These are phyloP conservation scores for Clytia hemisphaerica DNA, from an alignment of 30 jellyfish, hydroid and myxozoan species.

Conservation along the genomic window DNA sequence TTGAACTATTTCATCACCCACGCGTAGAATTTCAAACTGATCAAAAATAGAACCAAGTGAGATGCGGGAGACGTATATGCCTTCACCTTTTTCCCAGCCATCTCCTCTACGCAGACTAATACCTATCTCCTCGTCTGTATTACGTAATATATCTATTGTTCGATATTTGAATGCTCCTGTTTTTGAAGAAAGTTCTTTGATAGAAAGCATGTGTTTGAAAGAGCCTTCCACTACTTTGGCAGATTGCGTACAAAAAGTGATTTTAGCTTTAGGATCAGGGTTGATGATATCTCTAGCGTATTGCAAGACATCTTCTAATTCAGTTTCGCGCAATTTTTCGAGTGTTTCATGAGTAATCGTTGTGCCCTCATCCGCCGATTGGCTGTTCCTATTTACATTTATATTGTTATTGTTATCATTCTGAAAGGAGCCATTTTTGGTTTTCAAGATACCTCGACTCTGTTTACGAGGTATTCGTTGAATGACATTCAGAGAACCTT, in stretches of 20 bases:
- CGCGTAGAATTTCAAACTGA: conserved; percentile 58
- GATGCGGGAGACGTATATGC: conserved; percentile 68
- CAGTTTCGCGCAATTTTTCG: conserved; percentile 65
- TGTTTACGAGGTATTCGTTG: too few relatives aligned
- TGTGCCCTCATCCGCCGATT: not conserved
- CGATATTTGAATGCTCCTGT: conserved; percentile 83
- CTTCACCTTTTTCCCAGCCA: conserved; percentile 89
- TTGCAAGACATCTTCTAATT: conserved; percentile 71
- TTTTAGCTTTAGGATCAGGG: conserved; percentile 73
- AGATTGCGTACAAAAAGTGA: conserved; percentile 79
- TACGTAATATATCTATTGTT: conserved; percentile 55
- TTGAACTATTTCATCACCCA: conserved; percentile 84
- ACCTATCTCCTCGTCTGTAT: conserved; percentile 81
- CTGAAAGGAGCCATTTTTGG: too few relatives aligned
- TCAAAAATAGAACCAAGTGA: conserved; percentile 76
- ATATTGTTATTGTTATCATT: not conserved
- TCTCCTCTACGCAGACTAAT: conserved; percentile 87
- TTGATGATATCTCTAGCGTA: conserved; percentile 70
- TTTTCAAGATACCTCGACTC: too few relatives aligned
- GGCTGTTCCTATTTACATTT: conserved; percentile 11
- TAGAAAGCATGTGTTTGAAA: conserved; percentile 59
- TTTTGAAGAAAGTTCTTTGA: conserved; percentile 64
- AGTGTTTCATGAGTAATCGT: conserved; percentile 72
- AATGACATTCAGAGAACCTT: too few relatives aligned
- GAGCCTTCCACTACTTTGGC: conserved; percentile 84